These are phyloP conservation scores for Crocallis elinguaria DNA, from an alignment of 2,888 invertebrate genomes.

Conservation along the genomic window DNA sequence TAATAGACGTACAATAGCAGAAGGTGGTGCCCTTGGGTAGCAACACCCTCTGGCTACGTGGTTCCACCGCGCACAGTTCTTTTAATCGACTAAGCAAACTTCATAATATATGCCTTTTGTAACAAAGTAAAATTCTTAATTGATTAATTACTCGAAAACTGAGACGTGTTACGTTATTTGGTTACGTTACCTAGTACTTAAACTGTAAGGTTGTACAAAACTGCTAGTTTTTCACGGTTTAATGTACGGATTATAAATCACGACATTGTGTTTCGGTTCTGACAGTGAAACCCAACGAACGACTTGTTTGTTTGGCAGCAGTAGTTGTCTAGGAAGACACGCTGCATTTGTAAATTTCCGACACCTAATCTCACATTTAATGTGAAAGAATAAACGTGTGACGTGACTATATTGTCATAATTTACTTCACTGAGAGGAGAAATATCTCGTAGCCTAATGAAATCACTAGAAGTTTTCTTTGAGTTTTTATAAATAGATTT, in stretches of 20 bases:
- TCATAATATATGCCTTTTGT: no score
- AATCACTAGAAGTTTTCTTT: not conserved
- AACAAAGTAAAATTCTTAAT: not conserved
- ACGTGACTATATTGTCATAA: not conserved
- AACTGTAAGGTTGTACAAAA: constrained; percentile 12
- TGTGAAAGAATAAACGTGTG: not conserved
- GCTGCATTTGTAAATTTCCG: constrained; percentile 13
- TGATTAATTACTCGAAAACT: not conserved
- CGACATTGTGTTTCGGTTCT: constrained; percentile 14
- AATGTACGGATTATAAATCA: constrained; percentile 28
- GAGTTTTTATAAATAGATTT: not conserved
- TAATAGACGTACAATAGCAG: no score
- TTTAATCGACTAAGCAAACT: no score
- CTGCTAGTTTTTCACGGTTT: constrained; percentile 21
- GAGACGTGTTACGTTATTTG: constrained; percentile 12
- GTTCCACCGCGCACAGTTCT: no score
- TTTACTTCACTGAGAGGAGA: not conserved
- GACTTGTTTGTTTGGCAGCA: constrained; percentile 28
- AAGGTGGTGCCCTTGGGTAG: no score
- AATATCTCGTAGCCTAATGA: not conserved
- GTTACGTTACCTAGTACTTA: not conserved
- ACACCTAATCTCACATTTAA: constrained; percentile 2
- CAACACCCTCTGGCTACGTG: no score
- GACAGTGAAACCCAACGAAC: constrained; percentile 30
- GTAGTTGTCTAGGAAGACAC: constrained; percentile 16